Evolutionary conservation across 2,797 vertebrate genomes (phyloP), one percentile per base, ranked within the genome.

Genomic region (Pogonophryne albipinna): DNA sequence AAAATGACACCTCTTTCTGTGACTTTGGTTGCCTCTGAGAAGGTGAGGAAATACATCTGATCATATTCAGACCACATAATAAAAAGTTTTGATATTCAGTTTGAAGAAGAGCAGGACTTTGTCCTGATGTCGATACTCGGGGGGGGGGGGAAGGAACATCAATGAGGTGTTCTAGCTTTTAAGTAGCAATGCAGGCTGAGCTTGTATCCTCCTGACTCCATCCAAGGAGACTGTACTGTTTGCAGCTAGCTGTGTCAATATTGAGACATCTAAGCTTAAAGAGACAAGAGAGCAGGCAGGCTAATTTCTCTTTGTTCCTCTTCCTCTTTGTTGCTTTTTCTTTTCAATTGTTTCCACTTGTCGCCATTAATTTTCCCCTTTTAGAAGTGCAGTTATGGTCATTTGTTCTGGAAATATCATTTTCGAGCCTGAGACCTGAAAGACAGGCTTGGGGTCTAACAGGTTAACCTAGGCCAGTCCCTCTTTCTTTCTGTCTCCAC

Each of bases 91-190:
- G 58, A 81, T 85, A 82, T 87, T 74, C 76, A 31, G 76, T 82
- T 88, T 89, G 85, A 90, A 91, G 83, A 83, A 17, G 77, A 79
- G 66, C 64, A 75, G 74, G 56, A 83, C 75, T 73, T 84, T 75
- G 72, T 85, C 84, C 82, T 88, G 77, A 78, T 82, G 78, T 80
- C 19, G 23, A 78, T 78, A 82, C 83, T 76, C 16, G 12, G 9
- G 63, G 83, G 83, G 12, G 9, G 63, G 83, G 83, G 76, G 70
- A 63, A 51, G 66, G 72, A 78, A 88, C 88, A 91, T 92, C 85
- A 89, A 81, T 86, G 65, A 80, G 72, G 74, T 71, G 71, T 41
- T 64, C 62, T 49, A 71, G 82, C 84, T 90, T 90, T 90, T 66
- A 85, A 90, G 84, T 85, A 80, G 51, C 61, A 66, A 85, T 84